Base-by-base conservation (phyloP, 1,140 invertebrate genomes). In the Bombus pascuorum region DNA sequence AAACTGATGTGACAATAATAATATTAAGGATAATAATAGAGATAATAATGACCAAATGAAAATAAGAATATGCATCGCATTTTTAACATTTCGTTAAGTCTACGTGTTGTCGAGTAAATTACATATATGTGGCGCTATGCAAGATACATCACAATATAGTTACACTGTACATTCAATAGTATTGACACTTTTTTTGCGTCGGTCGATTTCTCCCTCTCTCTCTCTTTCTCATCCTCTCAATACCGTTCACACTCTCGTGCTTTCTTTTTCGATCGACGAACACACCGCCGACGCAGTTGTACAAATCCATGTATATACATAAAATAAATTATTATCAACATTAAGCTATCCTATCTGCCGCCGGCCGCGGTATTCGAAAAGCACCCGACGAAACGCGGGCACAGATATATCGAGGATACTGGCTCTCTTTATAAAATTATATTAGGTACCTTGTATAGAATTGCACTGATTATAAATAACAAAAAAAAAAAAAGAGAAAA, bases 291-390 rank as follows among this genome's bases (percentile, higher is more conserved):
- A 89, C 88, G 90, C 93, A 94, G 59, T 94, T 94, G 91, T 94
- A 95, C 92, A 94, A 93, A 92, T 94, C 91, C 89, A 91, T 92
- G 53, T 95, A 95, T 95, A 94, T 95, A 95, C 93, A 95, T 94
- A 90, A 94, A 95, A 95, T 95, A 95, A 95, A 95, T 95, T 93
- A 94, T 94, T 94, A 94, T 95, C 91, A 95, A 95, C 93, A 94
- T 95, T 94, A 94, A 95, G 91, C 93, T 94, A 94, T 93, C 91
- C 83, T 85, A 88, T 86, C 87, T 89, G 86, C 81, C 87, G 87
- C 87, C 88, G 87, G 86, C 86, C 78, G 81, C 78, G 78, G 66
- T 84, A 84, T 80, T 82, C 76, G 66, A 87, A 70, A 71, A 70
- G 44, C 39, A 76, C 65, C 90, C 89, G 86, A 90, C 81, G 57